Base-by-base conservation (phyloP, 2,888 invertebrate genomes). In the Capitulum mitella region DNA sequence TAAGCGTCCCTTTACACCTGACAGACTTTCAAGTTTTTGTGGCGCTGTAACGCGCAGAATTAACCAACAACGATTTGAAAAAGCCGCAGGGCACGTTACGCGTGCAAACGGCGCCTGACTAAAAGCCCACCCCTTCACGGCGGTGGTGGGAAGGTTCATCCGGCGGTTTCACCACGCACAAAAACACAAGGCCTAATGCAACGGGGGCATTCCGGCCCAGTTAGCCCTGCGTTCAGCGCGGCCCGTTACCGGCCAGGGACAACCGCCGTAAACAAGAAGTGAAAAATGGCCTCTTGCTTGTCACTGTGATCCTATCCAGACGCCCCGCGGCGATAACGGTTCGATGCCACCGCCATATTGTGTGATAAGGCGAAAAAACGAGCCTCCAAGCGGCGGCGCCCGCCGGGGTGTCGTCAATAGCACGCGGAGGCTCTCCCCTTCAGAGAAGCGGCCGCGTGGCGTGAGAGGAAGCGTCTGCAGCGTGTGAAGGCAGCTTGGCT, bases 311-410 rank as follows among this genome's bases (percentile, higher is more conserved):
- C 19, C 70, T 70, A 40, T 40, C 70, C 70, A 70, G 70, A 26
- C 70, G 26, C 22, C 70, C 70, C 70, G 70, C 40, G 26, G 70
- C 40, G 70, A 70, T 70, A 70, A 40, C 70, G 70, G 70, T 37
- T 70, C 70, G 40, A 70, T 70, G 37, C 37, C 10, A 26, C 70
- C 40, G 70, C 70, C 40, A 37, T 40, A 37, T 26, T 22, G 70
- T 26, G 37, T 22, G 70, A 70, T 70, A 70, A 70, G 70, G 26
- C 40, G 29, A 37, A 40, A 64, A 40, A 5, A 40, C 70, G 26
- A 8, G 70, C 26, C 70, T 14, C 40, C 19, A 19, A 29, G 64
- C 14, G 64, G 26, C 40, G 70, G 26, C 70, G 3, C 6, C 26
- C 3, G 70, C 37, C 26, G 40, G 19, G 2, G 64, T 19, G 32